Conservation (phyloP, 2,113 vertebrate genomes). For the Merops nubicus region DNA sequence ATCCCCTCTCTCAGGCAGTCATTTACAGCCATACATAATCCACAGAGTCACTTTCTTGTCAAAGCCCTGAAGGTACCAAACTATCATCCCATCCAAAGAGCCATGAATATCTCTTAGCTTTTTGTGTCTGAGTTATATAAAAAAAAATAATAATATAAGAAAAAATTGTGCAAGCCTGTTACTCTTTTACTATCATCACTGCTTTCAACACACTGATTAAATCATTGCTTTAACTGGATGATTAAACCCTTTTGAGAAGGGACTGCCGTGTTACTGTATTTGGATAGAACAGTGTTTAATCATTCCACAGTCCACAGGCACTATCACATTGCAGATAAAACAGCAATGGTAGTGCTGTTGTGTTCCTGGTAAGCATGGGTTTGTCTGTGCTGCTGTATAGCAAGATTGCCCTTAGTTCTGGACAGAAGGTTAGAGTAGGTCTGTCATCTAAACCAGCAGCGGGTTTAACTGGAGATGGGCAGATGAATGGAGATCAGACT, state of each 20-base stretch:
- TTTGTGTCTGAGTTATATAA: not conserved
- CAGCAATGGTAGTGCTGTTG: not conserved
- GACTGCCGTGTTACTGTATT: not conserved
- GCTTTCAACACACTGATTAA: conserved; percentile 40
- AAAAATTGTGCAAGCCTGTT: not conserved
- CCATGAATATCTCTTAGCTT: not conserved
- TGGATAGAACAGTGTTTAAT: not conserved
- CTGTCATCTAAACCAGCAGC: not conserved
- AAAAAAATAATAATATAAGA: not conserved
- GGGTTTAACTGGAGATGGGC: not conserved
- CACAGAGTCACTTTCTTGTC: not conserved
- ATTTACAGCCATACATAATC: not conserved
- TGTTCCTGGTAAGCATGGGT: not conserved
- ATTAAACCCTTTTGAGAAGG: not conserved
- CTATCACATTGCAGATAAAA: not conserved
- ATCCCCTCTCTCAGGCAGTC: not conserved
- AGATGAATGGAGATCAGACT: not conserved
- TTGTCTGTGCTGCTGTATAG: not conserved
- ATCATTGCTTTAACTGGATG: not conserved
- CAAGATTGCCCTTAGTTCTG: not conserved
- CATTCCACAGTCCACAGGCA: not conserved
- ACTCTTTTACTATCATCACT: conserved; percentile 21
- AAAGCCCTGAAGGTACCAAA: not conserved
- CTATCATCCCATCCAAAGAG: not conserved
- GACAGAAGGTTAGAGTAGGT: not conserved